Base-by-base conservation (phyloP, 2,888 invertebrate species). In the Chymomyza caudatula region DNA sequence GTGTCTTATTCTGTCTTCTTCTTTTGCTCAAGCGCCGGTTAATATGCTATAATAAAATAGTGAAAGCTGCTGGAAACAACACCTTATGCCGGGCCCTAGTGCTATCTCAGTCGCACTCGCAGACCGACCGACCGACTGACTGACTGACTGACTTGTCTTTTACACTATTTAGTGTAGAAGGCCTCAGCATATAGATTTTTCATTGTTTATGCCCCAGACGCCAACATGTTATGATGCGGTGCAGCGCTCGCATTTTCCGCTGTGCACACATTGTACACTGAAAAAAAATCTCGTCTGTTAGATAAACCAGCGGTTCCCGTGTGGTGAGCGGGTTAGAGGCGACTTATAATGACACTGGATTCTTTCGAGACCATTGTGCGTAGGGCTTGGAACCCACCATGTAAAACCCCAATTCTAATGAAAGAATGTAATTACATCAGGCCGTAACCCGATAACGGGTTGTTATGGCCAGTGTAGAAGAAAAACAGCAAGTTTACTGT, bases 241-340 rank as follows among this genome's bases (percentile, higher is more conserved):
- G 5, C 17, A 19, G 47, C 47, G 43, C 56, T 42, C 53, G 55
- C 61, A 65, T 65, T 61, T 70, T 29, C 55, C 55, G 43, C 52
- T 54, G 23, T 3, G 13, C 47, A 25, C 11, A n/a, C 13, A 59
- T 47, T 69, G 69, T 25, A 44, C n/a, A n/a, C n/a, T n/a, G n/a
- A n/a, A n/a, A n/a, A n/a, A n/a, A n/a, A n/a, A n/a, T n/a, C n/a
- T n/a, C n/a, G n/a, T n/a, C n/a, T n/a, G n/a, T n/a, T n/a, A n/a
- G n/a, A n/a, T n/a, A n/a, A n/a, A n/a, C n/a, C n/a, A n/a, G n/a
- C n/a, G n/a, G n/a, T n/a, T n/a, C n/a, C n/a, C n/a, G n/a, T n/a
- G n/a, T n/a, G n/a, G n/a, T n/a, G n/a, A n/a, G n/a, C n/a, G n/a
- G n/a, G n/a, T n/a, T n/a, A n/a, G n/a, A n/a, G n/a, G n/a, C n/a